phyloP scores from a whole-genome alignment of 2,113 vertebrate species.

The Urocynchramus pylzowi region DNA sequence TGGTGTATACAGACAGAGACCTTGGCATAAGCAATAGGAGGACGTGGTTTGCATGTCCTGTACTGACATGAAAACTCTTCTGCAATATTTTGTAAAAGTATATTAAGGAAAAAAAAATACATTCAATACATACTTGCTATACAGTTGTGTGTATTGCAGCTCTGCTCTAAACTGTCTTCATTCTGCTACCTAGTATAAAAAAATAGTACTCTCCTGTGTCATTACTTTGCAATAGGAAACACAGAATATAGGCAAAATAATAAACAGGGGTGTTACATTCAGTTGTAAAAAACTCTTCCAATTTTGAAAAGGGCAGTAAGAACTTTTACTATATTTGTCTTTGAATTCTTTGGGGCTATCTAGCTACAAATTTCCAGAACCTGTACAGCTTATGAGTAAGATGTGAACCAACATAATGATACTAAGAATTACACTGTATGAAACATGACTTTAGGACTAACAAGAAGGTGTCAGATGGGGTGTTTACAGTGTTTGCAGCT shows the following conservation, averaged over 20 bases:
- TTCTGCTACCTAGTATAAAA: not conserved
- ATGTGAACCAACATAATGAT: not conserved
- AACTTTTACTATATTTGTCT: not conserved
- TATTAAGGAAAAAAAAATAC: not conserved
- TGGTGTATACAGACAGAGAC: not conserved
- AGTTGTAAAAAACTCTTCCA: not conserved
- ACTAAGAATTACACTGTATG: not conserved
- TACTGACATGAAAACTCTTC: not conserved
- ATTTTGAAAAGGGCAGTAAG: not conserved
- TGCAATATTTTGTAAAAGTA: not conserved
- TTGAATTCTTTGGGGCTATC: not conserved
- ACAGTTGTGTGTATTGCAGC: not conserved
- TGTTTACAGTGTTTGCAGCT: not conserved
- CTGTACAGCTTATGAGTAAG: not conserved
- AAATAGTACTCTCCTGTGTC: not conserved
- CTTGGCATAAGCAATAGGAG: not conserved
- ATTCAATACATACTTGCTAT: not conserved
- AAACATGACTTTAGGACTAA: not conserved
- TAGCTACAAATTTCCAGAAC: not conserved
- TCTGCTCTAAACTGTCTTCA: not conserved
- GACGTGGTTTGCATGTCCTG: accelerated
- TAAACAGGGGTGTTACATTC: not conserved
- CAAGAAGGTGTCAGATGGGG: not conserved
- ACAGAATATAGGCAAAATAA: not conserved
- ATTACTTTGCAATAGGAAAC: not conserved